A percentile compares a stretch with the other conserved stretches of the same genome.
Conservation (phyloP, 2,113 vertebrate genomes). For the Phrynosoma platyrhinos region DNA sequence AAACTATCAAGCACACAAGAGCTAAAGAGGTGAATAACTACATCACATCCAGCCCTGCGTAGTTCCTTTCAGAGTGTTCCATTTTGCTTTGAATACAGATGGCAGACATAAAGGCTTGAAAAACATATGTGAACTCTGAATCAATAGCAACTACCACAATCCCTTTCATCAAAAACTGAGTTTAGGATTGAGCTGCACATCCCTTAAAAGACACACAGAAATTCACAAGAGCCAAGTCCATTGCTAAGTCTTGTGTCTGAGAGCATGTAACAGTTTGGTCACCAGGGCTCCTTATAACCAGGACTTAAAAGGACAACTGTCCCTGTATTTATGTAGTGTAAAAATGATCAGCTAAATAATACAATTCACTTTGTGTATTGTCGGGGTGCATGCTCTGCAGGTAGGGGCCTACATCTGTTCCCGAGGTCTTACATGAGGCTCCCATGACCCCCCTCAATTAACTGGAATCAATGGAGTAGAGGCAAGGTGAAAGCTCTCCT, state of each 20-base stretch:
- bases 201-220: neutral
- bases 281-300: no score
- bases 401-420: no score
- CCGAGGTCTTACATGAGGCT: no score
- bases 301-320: slow-evolving; percentile 12
- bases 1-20: neutral
- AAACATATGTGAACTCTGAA: neutral
- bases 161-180: neutral
- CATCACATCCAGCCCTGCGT: no score
- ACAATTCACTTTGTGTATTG: no score
- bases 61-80: neutral
- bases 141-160: neutral
- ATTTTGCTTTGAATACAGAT: neutral
- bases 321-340: slow-evolving; percentile 9
- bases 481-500: no score
- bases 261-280: neutral
- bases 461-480: no score
- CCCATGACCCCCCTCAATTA: no score
- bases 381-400: no score
- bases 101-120: neutral
- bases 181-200: neutral
- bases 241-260: neutral
- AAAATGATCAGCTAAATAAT: neutral
- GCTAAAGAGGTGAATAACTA: neutral
- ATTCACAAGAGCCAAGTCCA: neutral